Percentiles rank a stretch among this genome's conserved stretches.
phyloP scores from a whole-genome alignment of 2,888 invertebrate species.

The Apoda limacodes region DNA sequence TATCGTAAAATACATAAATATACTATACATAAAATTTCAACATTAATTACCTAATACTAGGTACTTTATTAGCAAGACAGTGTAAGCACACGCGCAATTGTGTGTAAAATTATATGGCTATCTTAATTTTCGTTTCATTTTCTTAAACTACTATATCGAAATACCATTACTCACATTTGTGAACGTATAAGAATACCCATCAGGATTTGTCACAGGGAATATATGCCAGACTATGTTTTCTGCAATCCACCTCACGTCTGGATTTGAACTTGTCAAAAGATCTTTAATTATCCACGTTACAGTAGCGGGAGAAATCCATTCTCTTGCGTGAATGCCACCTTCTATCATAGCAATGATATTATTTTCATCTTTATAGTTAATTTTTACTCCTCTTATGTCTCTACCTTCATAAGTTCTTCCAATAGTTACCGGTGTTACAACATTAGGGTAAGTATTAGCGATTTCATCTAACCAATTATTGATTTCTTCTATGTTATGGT shows the following conservation, averaged over 20 bases:
- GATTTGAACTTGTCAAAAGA: constrained; percentile 70
- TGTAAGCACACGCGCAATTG: no score
- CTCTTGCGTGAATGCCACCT: constrained; percentile 78
- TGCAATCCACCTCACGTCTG: constrained; percentile 63
- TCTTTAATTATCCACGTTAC: constrained; percentile 76
- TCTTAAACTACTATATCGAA: not conserved
- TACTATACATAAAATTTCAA: no score
- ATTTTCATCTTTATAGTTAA: constrained; percentile 29
- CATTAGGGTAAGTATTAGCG: constrained; percentile 45
- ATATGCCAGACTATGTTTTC: constrained; percentile 80
- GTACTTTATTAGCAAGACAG: no score
- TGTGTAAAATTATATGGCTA: no score
- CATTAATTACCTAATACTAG: no score
- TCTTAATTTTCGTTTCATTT: not conserved
- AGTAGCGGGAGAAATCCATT: constrained; percentile 79
- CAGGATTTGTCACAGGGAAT: constrained; percentile 79
- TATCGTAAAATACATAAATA: no score
- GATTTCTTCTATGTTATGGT: constrained; percentile 71
- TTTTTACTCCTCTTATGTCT: constrained; percentile 54
- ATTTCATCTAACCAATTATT: constrained; percentile 68
- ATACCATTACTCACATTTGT: constrained; percentile 65
- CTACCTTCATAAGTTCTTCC: constrained; percentile 56
- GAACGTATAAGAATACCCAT: constrained; percentile 77
- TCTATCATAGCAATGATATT: constrained; percentile 33
- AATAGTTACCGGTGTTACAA: constrained; percentile 43